These are phyloP conservation scores for Zeugodacus cucurbitae DNA, from an alignment of 1,140 invertebrate genomes.

Conservation along the genomic window DNA sequence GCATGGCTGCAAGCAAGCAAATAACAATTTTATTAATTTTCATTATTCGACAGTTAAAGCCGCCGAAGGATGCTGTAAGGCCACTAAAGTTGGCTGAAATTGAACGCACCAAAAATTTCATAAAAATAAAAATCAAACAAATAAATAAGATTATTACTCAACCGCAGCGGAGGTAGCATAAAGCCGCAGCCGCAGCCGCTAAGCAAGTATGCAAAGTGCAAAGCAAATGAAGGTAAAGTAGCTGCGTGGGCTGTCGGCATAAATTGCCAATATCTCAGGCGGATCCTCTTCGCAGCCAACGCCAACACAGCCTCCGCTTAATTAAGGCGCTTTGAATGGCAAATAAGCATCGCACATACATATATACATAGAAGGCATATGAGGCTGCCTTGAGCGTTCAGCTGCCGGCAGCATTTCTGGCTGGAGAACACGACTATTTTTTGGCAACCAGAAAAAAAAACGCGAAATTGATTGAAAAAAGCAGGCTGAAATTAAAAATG, in stretches of 20 bases:
- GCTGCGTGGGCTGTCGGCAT: slow-evolving; percentile 36
- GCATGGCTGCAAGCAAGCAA: slow-evolving; percentile 29
- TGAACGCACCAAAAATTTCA: not conserved
- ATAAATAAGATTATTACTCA: slow-evolving; percentile 1
- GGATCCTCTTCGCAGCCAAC: not conserved
- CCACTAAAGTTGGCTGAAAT: not conserved
- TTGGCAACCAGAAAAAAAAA: not conserved
- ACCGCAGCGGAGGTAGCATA: not conserved
- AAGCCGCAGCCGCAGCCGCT: not conserved
- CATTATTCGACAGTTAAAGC: slow-evolving; percentile 17
- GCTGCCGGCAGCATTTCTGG: not conserved
- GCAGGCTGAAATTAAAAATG: not conserved
- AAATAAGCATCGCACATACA: not conserved
- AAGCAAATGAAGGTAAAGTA: not conserved
- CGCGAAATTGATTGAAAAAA: not conserved
- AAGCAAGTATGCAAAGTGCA: not conserved
- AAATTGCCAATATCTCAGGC: not conserved
- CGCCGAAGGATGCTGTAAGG: not conserved
- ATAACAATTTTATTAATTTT: slow-evolving; percentile 40
- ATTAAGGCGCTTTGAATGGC: slow-evolving; percentile 27
- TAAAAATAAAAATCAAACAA: not conserved
- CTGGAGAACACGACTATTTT: not conserved
- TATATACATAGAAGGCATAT: no score
- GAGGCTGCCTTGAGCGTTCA: not conserved
- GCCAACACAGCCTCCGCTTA: not conserved